A percentile compares a stretch with the other conserved stretches of the same genome.
Evolutionary conservation across 2,797 vertebrate genomes (phyloP).

Genomic region (Channallabes apus): DNA sequence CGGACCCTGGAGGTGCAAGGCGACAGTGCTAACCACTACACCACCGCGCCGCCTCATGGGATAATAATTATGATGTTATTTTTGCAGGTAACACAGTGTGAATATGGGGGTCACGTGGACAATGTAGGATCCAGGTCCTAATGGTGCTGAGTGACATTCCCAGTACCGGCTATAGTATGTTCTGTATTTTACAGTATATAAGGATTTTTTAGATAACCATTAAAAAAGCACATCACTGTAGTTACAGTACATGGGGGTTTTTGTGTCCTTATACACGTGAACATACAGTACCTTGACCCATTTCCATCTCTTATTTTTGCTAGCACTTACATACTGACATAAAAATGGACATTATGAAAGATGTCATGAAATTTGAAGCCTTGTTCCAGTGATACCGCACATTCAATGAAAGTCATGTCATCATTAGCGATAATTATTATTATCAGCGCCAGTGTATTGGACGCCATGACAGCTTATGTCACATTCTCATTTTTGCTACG

Average conservation of each 20-base stretch:
- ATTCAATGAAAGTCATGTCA: not conserved
- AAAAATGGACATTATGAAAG: not conserved
- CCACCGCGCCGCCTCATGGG: too few species aligned
- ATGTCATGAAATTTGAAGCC: not conserved
- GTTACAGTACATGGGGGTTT: not conserved
- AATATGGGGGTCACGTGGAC: not conserved
- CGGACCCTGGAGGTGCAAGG: too few species aligned
- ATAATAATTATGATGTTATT: slow-evolving; percentile 26
- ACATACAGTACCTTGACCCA: not conserved
- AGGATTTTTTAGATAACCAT: not conserved
- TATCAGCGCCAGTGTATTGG: not conserved
- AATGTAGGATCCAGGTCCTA: not conserved
- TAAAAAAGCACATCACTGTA: not conserved
- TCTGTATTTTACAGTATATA: not conserved
- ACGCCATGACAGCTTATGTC: slow-evolving; percentile 4
- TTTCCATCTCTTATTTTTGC: not conserved
- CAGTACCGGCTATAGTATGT: not conserved
- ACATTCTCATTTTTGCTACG: not conserved
- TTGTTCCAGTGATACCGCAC: not conserved
- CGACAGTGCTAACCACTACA: too few species aligned
- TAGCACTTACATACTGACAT: not conserved
- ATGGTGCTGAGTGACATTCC: not conserved
- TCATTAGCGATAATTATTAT: not conserved
- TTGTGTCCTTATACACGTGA: not conserved
- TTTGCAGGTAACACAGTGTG: slow-evolving; percentile 19